Conservation (phyloP, 2,888 invertebrate species). For the Lasioglossum oenotherae region DNA sequence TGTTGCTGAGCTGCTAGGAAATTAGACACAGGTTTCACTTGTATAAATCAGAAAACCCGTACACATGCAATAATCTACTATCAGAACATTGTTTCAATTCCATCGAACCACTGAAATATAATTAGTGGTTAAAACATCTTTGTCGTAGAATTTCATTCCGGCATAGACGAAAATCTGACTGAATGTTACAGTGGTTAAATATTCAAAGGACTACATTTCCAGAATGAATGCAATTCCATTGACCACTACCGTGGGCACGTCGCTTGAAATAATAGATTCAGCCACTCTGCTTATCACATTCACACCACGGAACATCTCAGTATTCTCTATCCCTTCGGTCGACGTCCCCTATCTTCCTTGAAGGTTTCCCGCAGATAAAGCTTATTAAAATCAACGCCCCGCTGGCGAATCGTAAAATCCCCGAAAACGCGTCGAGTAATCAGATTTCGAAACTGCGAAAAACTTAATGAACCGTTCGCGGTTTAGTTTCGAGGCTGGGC, state of each 20-base stretch:
- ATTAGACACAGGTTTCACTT: neutral
- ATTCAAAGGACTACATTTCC: neutral
- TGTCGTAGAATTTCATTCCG: no score
- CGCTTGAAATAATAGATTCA: neutral
- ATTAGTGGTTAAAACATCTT: neutral
- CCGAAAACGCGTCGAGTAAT: conserved; percentile 14
- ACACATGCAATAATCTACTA: no score
- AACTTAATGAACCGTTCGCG: conserved; percentile 10
- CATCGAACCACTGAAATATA: neutral
- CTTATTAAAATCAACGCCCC: conserved; percentile 2
- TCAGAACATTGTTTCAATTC: neutral
- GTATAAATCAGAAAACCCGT: neutral
- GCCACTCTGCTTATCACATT: neutral
- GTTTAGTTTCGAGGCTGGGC: neutral
- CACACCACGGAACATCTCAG: neutral
- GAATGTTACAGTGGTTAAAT: neutral
- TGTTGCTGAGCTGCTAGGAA: neutral
- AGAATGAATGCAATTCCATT: neutral
- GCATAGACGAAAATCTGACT: neutral
- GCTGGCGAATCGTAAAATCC: conserved; percentile 13
- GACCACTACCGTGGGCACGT: neutral
- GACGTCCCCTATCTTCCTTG: neutral
- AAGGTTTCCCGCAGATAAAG: neutral
- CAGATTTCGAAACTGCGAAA: conserved; percentile 12
- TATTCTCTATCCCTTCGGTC: neutral